Base-by-base conservation (phyloP, 2,888 invertebrate species). In the Tenthredo mesomela region DNA sequence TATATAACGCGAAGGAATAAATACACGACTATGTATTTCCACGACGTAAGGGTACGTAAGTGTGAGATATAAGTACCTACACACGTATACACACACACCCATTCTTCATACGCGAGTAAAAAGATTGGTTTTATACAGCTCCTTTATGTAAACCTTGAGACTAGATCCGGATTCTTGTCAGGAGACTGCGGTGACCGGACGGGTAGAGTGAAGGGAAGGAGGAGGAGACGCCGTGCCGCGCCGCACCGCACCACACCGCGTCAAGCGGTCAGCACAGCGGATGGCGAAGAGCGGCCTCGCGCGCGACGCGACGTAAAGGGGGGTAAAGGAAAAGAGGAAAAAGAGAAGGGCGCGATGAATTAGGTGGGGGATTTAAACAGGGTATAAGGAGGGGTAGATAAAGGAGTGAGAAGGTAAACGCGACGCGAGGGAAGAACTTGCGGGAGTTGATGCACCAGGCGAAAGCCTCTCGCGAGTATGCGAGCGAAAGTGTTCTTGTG, bases 121-220 rank as follows among this genome's bases (percentile, higher is more conserved):
- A 83, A 82, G 82, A 83, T 85, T 67, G 50, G 61, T 43, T 71
- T 70, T 50, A 37, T 84, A 87, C 85, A 89, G 89, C 90, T 91
- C 89, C 89, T 92, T 92, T 92, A 91, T 91, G 90, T 92, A 92
- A 92, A 92, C 92, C 92, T 92, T 92, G 92, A 92, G 90, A 88
- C 90, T 90, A 92, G 92, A 92, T 92, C 92, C 92, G 92, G 92
- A 92, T 92, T 92, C 92, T 91, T 90, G 88, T 86, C 88, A 67
- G 83, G 82, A 82, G 82, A 82, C 82, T 82, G 67, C 50, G 70
- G 82, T 58, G 82, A 82, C 70, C 82, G 67, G 29, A 61, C 58
- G 80, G 70, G 70, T 43, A 82, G 47, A 43, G 73, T 43, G n/a
- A 67, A 25, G 43, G 33, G 70, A 67, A 33, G 47, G 78, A n/a